Percentiles rank a stretch among this genome's conserved stretches.
Evolutionary conservation across 2,797 vertebrate species (phyloP).

Genomic region (Synanceia verrucosa): DNA sequence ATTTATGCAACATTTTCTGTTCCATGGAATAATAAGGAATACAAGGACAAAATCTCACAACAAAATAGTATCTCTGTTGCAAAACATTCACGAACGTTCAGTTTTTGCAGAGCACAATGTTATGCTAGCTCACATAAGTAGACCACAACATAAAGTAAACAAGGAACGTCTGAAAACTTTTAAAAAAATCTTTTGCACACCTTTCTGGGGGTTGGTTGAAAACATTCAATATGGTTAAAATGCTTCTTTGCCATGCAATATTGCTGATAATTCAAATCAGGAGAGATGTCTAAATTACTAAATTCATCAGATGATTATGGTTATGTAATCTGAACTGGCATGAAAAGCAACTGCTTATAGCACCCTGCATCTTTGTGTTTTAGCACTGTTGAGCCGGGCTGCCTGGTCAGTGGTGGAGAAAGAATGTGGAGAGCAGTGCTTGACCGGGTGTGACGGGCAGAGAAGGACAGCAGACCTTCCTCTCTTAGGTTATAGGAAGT

Average conservation of each 20-base stretch:
- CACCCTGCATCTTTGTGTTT: conserved; percentile 33
- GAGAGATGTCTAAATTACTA: background rate
- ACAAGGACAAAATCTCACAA: background rate
- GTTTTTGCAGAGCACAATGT: too few relatives aligned
- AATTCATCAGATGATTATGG: background rate
- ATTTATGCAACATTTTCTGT: conserved; percentile 23
- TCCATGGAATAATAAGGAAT: too few relatives aligned
- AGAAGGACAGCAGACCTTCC: conserved; percentile 34
- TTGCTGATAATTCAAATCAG: background rate
- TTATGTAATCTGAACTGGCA: background rate
- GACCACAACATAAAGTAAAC: background rate
- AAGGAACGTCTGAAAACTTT: background rate
- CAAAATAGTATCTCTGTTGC: background rate
- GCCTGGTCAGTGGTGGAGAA: conserved; percentile 18
- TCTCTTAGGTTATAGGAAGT: conserved; percentile 24
- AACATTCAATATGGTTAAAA: background rate
- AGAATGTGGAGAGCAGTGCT: conserved; percentile 9
- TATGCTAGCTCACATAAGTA: too few relatives aligned
- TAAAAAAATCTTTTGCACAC: background rate
- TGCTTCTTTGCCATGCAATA: background rate
- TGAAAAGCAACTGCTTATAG: background rate
- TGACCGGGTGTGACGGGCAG: conserved; percentile 28
- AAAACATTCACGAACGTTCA: background rate
- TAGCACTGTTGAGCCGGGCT: conserved; percentile 14
- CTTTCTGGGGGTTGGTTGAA: background rate